Base-by-base conservation (phyloP, 2,113 vertebrate genomes). In the mouse (Mus musculus) region DNA sequence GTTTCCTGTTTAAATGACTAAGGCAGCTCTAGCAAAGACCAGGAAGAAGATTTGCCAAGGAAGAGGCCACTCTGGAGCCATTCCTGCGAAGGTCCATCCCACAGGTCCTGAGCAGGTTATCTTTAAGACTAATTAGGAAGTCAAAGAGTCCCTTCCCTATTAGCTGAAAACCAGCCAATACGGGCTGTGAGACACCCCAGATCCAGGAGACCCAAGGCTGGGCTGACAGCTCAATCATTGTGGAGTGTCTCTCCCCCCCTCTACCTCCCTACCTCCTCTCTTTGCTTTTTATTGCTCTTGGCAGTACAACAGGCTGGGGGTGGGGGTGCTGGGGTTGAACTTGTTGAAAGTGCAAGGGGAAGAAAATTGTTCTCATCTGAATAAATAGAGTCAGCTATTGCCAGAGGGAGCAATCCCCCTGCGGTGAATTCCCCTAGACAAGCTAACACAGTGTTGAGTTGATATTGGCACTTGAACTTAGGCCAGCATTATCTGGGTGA, bases 341-440 rank as follows among this genome's bases (percentile, higher is more conserved):
- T 96, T 98, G 98, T 97, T 93, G 56, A 98, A 98, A 98, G 92
- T 91, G 52, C 92, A 97, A 96, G 84, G 0, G 49, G 95, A 96
- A 97, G 97, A 98, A 98, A 98, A 98, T 98, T 97, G 95, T 97
- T 98, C 97, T 98, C 98, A 97, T 98, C 98, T 99, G 98, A 98
- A 97, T 90, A 98, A 98, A 98, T 94, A 98, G 1, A 49, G 69
- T 42, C 86, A 91, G 90, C 77, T 71, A 49, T 73, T 98, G 97
- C 96, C 96, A 97, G 97, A 97, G 95, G 94, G 61, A 67, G 19
- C 92, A 9, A 81, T 95, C 95, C 95, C 96, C 97, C 97, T 93
- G 84, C 84, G 87, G 80, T 96, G 95, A 65, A 30, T 69, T 94
- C 84, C 33, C 5, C 1, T 20, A 76, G 90, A 88, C 65, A 56